phyloP scores from a whole-genome alignment of 2,888 invertebrate species.

The Microctonus hyperodae region DNA sequence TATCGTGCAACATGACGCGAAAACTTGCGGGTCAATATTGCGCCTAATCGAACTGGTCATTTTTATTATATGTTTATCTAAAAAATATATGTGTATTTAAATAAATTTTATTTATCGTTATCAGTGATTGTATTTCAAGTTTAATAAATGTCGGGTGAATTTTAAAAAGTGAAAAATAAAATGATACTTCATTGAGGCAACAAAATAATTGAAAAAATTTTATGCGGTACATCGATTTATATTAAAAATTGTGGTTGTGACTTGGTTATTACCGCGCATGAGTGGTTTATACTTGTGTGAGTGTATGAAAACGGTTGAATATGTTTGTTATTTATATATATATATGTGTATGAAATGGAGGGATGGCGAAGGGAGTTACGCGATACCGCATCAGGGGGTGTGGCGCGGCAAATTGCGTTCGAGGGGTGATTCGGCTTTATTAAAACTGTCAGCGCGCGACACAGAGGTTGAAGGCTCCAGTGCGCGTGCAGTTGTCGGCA shows the following conservation, averaged over 20 bases:
- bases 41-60: background rate
- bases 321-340: slow-evolving; percentile 3
- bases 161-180: background rate
- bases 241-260: background rate
- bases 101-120: too few species aligned
- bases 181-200: background rate
- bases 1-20: background rate
- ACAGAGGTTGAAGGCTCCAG: slow-evolving; percentile 38
- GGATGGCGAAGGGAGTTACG: background rate
- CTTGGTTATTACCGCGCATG: background rate
- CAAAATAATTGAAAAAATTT: slow-evolving; percentile 7
- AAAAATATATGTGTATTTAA: background rate
- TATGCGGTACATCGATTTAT: slow-evolving; percentile 17
- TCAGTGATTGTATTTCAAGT: too few species aligned
- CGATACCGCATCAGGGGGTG: background rate
- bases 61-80: background rate
- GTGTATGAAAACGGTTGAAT: background rate
- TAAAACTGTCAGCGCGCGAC: slow-evolving; percentile 42
- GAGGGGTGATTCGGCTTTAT: slow-evolving; percentile 44
- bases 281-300: background rate
- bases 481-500: slow-evolving; percentile 43
- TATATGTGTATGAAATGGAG: slow-evolving; percentile 1
- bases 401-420: slow-evolving; percentile 34
- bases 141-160: too few species aligned
- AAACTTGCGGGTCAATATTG: background rate